phyloP scores from a whole-genome alignment of 2,113 vertebrate genomes.

The Numenius arquata region DNA sequence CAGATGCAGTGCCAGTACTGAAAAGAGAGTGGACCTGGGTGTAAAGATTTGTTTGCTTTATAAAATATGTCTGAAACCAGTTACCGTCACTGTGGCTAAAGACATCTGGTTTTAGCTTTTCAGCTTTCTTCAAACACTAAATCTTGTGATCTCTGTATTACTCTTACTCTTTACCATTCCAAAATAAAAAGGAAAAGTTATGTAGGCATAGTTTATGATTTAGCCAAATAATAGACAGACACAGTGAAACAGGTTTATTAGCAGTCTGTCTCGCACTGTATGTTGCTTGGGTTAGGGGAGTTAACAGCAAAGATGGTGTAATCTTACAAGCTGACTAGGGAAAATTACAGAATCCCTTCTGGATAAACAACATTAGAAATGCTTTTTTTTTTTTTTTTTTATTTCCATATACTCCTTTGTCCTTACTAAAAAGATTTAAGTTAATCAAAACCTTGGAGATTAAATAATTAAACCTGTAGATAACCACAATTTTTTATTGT shows the following conservation, averaged over 20 bases:
- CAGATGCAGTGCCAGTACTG: not conserved
- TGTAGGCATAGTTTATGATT: not conserved
- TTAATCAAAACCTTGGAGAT: conserved; percentile 76
- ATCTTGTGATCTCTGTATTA: not conserved
- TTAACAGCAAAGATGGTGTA: conserved; percentile 54
- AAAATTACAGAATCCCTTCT: conserved; percentile 44
- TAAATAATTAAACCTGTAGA: conserved; percentile 77
- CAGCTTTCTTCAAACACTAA: not conserved
- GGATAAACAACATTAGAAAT: conserved; percentile 23
- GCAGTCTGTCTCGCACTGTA: conserved; percentile 43
- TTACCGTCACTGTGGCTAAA: not conserved
- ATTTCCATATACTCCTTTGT: not conserved
- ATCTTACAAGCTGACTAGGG: conserved; percentile 40
- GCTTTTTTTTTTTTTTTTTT: not conserved
- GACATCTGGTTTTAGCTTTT: not conserved
- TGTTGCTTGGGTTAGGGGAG: conserved; percentile 46
- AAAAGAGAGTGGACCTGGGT: not conserved
- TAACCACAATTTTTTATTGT: conserved; percentile 68
- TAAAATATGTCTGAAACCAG: not conserved
- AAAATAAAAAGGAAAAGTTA: not conserved
- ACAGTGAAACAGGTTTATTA: conserved; percentile 40
- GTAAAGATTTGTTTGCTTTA: not conserved
- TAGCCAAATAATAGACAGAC: conserved; percentile 1
- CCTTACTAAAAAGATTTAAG: conserved; percentile 65
- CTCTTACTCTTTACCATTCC: not conserved